Conservation (phyloP, 2,888 invertebrate genomes). For the Entomobrya proxima region DNA sequence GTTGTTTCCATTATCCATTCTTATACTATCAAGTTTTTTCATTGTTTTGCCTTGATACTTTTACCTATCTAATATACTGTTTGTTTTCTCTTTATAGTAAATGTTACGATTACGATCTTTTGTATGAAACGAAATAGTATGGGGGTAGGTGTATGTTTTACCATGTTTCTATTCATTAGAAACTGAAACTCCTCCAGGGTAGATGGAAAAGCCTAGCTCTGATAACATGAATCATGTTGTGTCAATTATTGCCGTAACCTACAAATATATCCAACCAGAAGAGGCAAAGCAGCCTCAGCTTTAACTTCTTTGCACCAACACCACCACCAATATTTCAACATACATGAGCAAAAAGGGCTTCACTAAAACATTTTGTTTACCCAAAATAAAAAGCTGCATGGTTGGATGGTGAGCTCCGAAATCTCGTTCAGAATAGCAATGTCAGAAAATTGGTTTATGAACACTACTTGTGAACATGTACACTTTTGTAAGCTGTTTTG, state of each 20-base stretch:
- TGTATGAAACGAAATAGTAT: too few species aligned
- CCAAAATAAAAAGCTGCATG: neutral
- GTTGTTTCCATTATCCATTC: too few species aligned
- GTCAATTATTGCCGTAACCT: constrained; percentile 43
- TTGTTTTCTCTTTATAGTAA: too few species aligned
- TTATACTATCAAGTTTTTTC: too few species aligned
- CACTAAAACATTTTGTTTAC: neutral
- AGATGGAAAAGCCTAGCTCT: neutral
- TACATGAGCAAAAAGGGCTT: neutral
- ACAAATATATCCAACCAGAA: neutral
- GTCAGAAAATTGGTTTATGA: neutral
- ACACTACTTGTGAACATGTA: too few species aligned
- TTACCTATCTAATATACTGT: too few species aligned
- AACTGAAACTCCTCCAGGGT: constrained; percentile 35
- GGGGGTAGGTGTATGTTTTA: neutral
- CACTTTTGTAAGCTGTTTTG: too few species aligned
- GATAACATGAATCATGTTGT: constrained; percentile 41
- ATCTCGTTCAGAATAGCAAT: neutral
- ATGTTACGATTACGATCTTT: too few species aligned
- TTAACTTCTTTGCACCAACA: neutral
- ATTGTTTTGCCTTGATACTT: too few species aligned
- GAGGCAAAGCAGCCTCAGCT: too few species aligned
- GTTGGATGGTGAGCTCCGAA: neutral
- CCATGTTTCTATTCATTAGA: constrained; percentile 9
- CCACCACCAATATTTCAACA: constrained; percentile 12